Conservation (phyloP, 2,113 vertebrate genomes). For the Sceloporus tristichus region DNA sequence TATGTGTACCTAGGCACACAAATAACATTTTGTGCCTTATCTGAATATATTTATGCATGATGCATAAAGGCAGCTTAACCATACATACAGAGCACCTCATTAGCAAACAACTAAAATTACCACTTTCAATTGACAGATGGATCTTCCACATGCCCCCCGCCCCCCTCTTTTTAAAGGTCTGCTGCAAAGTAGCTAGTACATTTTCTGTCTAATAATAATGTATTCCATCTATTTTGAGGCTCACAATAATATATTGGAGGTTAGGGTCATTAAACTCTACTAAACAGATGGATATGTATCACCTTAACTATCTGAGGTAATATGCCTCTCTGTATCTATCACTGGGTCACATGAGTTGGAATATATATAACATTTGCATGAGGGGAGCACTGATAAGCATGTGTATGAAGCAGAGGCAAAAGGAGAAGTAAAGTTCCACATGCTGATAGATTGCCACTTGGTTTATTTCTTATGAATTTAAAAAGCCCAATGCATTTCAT, state of each 20-base stretch:
- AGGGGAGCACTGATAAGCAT: no score
- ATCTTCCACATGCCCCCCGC: background rate
- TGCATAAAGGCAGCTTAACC: conserved; percentile 2
- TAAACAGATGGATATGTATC: no score
- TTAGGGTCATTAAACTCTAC: no score
- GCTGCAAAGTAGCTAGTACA: background rate
- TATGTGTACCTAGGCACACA: background rate
- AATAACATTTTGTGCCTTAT: background rate
- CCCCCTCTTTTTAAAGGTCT: background rate
- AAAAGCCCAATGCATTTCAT: no score
- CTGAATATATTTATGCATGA: background rate
- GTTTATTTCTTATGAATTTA: no score
- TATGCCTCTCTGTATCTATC: no score
- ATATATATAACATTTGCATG: no score
- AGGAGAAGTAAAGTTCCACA: no score
- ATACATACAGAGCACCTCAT: background rate
- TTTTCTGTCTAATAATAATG: background rate
- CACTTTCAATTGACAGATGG: background rate
- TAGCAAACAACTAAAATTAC: background rate
- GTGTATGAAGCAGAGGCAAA: no score
- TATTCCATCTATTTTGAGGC: background rate
- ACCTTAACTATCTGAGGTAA: no score
- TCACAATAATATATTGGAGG: background rate
- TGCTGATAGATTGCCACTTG: no score
- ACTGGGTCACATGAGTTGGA: no score